Evolutionary conservation across 2,113 vertebrate species (phyloP), one percentile per base, ranked within the genome.

Genomic region (Copsychus sechellarum): DNA sequence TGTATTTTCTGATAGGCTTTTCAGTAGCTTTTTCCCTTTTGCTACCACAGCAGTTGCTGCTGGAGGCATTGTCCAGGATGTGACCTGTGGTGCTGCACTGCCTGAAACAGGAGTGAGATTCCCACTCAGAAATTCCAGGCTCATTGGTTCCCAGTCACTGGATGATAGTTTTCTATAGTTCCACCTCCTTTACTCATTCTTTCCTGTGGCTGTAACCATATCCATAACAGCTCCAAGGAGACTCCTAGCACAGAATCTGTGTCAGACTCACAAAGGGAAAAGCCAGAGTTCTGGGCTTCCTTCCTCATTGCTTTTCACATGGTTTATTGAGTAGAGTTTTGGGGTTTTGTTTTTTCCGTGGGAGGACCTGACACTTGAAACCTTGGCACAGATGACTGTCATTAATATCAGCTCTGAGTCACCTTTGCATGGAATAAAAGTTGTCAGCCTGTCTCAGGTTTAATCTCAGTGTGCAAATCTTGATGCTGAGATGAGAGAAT

Each of bases 401-500:
- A 48, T 45, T 93, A 93, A 64, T 65, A 69, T 70, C 61, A 81
- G 31, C 81, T 77, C 73, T 83, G 84, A 74, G 84, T 86, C 74
- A 79, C 89, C 81, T 79, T 81, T 81, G 53, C 86, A 71, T 45
- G n/a, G 85, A 81, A 88, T 72, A 54, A 69, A 79, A 67, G 58
- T 71, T 89, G 83, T 90, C 89, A 77, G 24, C 70, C 92, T 86
- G 67, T 93, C 73, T 93, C 78, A 54, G 36, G 57, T 92, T 50
- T 86, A 84, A 85, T 93, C 88, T 90, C 23, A 8, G 71, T 28
- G 73, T 88, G 76, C 85, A 93, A 31, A 87, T 88, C 88, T 81
- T 11, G 10, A 60, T 56, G 42, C 65, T 36, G 65, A 88, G 73
- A 71, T 88, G 85, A 86, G 87, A 84, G 65, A 89, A 40, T 69